Conservation (phyloP, 2,113 vertebrate genomes). For the Athene noctua region DNA sequence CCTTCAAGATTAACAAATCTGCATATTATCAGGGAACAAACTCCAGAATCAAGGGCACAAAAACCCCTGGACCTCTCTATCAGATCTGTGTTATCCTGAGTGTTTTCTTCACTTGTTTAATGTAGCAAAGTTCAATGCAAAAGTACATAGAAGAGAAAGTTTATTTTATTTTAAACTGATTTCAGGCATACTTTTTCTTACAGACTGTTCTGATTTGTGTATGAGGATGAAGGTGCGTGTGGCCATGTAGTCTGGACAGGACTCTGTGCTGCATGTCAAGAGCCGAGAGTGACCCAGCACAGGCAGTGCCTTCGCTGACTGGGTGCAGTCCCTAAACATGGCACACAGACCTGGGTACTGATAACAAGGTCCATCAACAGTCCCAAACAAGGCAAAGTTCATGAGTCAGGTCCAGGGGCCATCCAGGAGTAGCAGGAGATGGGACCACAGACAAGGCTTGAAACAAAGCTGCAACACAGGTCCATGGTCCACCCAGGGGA, state of each 20-base stretch:
- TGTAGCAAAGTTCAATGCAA: background rate
- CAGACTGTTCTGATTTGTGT: background rate
- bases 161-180: background rate
- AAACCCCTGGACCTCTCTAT: fast-evolving
- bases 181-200: background rate
- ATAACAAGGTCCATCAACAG: background rate
- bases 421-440: background rate
- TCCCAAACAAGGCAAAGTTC: background rate
- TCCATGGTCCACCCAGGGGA: background rate
- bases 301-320: background rate
- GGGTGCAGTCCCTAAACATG: background rate
- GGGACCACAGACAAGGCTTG: background rate
- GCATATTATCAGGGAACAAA: background rate
- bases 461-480: background rate
- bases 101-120: background rate
- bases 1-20: background rate
- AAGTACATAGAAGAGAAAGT: background rate
- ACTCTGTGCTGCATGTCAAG: background rate
- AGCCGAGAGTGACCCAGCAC: background rate
- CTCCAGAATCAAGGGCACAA: background rate
- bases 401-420: background rate
- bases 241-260: background rate
- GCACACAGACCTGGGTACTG: background rate
- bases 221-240: background rate
- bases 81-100: background rate